Conservation (phyloP, 1,140 invertebrate species). For the Lucilia sericata region DNA sequence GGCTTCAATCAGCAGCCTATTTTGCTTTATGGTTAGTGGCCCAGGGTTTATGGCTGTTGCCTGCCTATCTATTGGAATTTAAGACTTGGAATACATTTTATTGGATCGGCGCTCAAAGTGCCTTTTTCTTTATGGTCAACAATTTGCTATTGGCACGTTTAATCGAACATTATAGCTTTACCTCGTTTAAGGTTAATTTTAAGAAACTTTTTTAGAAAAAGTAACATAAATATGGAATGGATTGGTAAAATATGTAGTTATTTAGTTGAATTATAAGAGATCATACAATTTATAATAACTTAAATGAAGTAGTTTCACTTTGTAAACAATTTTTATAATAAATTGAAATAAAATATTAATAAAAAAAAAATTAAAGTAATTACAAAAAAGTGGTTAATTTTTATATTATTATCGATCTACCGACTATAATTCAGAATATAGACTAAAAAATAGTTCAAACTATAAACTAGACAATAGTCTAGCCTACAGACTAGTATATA, state of each 20-base stretch:
- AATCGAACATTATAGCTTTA: conserved; percentile 72
- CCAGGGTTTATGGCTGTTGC: conserved; percentile 89
- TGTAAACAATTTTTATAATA: conserved; percentile 9
- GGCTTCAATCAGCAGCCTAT: conserved; percentile 68
- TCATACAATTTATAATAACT: neutral
- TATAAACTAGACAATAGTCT: too few relatives aligned
- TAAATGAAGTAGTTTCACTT: neutral
- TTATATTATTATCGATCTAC: too few relatives aligned
- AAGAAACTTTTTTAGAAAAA: conserved; percentile 52
- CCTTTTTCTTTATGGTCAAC: conserved; percentile 84
- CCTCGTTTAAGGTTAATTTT: conserved; percentile 56
- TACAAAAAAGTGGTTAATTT: too few relatives aligned
- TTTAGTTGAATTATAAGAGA: neutral
- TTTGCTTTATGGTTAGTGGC: conserved; percentile 79
- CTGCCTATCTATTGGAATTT: conserved; percentile 94
- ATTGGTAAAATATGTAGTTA: neutral
- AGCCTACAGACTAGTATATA: too few relatives aligned
- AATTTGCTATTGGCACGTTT: conserved; percentile 79
- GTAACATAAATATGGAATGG: neutral
- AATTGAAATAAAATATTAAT: too few relatives aligned
- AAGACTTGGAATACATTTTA: conserved; percentile 84
- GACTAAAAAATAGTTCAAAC: too few relatives aligned
- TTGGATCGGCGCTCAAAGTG: conserved; percentile 81
- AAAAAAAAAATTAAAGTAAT: too few relatives aligned
- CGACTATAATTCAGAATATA: too few relatives aligned